Evolutionary conservation across 2,888 invertebrate species (phyloP).

Genomic region (Aquatica leii): DNA sequence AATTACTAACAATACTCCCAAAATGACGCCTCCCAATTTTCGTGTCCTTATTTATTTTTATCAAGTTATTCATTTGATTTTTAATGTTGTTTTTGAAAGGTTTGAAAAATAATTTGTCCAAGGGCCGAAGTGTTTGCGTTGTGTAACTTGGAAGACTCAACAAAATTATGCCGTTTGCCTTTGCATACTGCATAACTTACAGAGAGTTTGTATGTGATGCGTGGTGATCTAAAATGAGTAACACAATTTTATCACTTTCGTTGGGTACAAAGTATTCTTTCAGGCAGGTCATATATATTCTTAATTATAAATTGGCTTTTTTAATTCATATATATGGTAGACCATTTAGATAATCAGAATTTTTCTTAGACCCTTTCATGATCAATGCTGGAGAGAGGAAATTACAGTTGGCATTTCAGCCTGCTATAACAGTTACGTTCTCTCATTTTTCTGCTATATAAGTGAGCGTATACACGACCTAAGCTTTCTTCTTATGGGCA

Average conservation of each 20-base stretch:
- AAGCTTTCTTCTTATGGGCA: conserved; percentile 24
- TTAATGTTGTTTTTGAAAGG: background rate
- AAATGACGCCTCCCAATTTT: conserved; percentile 1
- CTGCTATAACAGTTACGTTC: conserved; percentile 47
- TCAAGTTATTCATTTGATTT: conserved; percentile 6
- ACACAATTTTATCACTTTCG: too few species aligned
- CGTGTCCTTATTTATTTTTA: background rate
- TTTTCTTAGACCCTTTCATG: conserved; percentile 30
- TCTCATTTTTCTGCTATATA: conserved; percentile 49
- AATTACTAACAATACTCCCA: conserved; percentile 2
- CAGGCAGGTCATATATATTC: too few species aligned
- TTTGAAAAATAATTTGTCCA: background rate
- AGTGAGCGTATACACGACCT: conserved; percentile 44
- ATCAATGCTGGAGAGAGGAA: conserved; percentile 42
- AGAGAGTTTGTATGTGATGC: too few species aligned
- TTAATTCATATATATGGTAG: conserved; percentile 39
- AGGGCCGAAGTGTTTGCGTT: too few species aligned
- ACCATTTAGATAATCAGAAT: conserved; percentile 35
- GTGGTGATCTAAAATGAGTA: too few species aligned
- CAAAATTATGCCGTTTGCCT: too few species aligned
- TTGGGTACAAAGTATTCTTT: too few species aligned
- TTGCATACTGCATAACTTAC: too few species aligned
- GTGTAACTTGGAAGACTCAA: too few species aligned
- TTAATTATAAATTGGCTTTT: conserved; percentile 40
- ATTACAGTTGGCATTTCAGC: conserved; percentile 45